phyloP scores from a whole-genome alignment of 2,888 invertebrate species.

The Neoaliturus tenellus region DNA sequence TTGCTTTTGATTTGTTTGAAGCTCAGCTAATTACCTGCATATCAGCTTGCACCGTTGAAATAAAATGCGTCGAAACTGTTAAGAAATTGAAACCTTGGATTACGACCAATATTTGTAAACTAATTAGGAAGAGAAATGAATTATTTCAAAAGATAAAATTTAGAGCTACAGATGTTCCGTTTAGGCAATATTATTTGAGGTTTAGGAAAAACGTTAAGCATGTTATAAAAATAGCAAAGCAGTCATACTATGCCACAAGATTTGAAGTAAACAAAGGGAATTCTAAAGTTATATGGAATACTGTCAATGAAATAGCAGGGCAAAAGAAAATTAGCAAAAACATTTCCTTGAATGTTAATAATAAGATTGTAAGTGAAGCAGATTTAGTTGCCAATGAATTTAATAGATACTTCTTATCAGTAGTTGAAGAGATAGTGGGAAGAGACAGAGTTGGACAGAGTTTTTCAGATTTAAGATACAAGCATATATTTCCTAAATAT shows the following conservation, averaged over 20 bases:
- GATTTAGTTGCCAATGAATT: neutral
- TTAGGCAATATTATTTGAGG: neutral
- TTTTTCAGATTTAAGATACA: neutral
- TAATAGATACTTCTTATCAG: neutral
- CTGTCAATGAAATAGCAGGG: neutral
- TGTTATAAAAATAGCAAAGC: neutral
- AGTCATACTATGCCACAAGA: neutral
- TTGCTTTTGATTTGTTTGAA: conserved; percentile 9
- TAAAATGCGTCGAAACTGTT: neutral
- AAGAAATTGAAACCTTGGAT: conserved; percentile 11
- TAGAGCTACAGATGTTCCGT: neutral
- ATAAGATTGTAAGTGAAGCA: neutral
- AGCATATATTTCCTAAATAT: neutral
- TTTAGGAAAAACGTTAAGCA: neutral
- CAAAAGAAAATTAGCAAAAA: neutral
- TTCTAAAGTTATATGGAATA: neutral
- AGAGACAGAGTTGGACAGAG: neutral
- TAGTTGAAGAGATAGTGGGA: neutral
- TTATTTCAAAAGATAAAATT: neutral
- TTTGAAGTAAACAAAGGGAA: neutral
- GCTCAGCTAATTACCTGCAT: neutral
- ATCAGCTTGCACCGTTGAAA: neutral
- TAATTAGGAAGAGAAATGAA: neutral
- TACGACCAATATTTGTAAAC: neutral
- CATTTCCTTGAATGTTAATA: neutral